Percentiles rank a stretch among this genome's conserved stretches.
Conservation (phyloP, 2,888 invertebrate species). For the Hecatera dysodea region DNA sequence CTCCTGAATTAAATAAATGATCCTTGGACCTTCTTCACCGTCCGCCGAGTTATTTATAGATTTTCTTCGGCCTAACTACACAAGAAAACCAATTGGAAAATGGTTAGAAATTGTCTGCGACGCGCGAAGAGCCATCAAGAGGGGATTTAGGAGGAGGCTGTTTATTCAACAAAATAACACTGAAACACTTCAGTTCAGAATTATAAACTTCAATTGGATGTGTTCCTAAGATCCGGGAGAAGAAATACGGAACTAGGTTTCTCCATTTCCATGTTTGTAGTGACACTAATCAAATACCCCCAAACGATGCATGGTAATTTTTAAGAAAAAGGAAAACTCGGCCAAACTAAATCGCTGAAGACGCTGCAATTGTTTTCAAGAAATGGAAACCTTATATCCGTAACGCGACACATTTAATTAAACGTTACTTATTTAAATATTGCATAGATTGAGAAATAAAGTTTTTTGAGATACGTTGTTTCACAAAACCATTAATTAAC, state of each 20-base stretch:
- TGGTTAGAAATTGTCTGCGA: background rate
- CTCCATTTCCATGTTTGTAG: background rate
- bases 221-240: background rate
- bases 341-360: background rate
- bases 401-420: background rate
- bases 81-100: conserved; percentile 12
- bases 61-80: conserved; percentile 9
- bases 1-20: conserved; percentile 20
- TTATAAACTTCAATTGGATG: too few relatives aligned
- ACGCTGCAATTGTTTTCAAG: background rate
- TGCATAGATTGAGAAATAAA: background rate
- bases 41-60: background rate
- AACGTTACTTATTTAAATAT: background rate
- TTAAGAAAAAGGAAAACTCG: background rate
- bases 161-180: background rate
- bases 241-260: background rate
- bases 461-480: background rate
- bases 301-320: background rate
- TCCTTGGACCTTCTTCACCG: conserved; percentile 30
- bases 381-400: background rate
- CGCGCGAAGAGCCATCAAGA: background rate
- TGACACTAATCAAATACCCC: background rate
- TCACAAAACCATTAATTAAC: conserved; percentile 1
- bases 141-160: background rate
- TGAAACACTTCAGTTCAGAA: background rate